Evolutionary conservation across 2,888 invertebrate species (phyloP).

Genomic region (Deroplatys truncata): DNA sequence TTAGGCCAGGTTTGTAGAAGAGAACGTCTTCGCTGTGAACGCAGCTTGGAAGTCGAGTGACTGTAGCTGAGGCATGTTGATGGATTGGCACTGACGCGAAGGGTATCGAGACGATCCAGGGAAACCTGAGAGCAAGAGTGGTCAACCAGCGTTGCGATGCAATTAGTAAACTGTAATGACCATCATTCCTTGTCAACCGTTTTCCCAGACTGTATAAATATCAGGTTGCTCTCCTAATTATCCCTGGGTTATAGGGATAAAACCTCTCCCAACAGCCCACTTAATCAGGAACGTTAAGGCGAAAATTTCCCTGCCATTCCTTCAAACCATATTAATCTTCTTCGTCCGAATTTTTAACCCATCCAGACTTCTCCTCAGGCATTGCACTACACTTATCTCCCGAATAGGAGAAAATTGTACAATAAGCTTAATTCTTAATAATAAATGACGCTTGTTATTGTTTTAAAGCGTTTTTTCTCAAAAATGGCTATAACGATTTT

Average conservation of each 20-base stretch:
- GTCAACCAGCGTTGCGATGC: not conserved
- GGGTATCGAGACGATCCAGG: not conserved
- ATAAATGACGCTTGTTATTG: too few relatives aligned
- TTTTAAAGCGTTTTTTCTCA: too few relatives aligned
- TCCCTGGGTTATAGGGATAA: not conserved
- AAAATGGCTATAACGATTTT: too few relatives aligned
- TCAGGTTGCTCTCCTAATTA: not conserved
- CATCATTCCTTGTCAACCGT: conserved; percentile 12
- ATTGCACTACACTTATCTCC: not conserved
- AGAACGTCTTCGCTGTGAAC: not conserved
- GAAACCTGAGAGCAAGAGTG: not conserved
- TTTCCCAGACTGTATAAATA: conserved; percentile 8
- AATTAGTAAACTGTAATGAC: conserved; percentile 18
- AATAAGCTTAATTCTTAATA: too few relatives aligned
- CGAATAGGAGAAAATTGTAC: too few relatives aligned
- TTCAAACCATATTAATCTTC: not conserved
- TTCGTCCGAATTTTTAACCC: not conserved
- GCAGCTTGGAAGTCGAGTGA: not conserved
- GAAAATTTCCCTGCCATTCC: not conserved
- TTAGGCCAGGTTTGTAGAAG: too few relatives aligned
- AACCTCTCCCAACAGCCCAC: not conserved
- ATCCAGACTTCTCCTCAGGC: not conserved
- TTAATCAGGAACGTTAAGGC: not conserved
- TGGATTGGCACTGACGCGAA: conserved; percentile 5
- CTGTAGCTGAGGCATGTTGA: conserved; percentile 13